Percentiles rank a stretch among this genome's conserved stretches.
Conservation (phyloP, 2,797 vertebrate species). For the Enteromius afrohamiltoni region DNA sequence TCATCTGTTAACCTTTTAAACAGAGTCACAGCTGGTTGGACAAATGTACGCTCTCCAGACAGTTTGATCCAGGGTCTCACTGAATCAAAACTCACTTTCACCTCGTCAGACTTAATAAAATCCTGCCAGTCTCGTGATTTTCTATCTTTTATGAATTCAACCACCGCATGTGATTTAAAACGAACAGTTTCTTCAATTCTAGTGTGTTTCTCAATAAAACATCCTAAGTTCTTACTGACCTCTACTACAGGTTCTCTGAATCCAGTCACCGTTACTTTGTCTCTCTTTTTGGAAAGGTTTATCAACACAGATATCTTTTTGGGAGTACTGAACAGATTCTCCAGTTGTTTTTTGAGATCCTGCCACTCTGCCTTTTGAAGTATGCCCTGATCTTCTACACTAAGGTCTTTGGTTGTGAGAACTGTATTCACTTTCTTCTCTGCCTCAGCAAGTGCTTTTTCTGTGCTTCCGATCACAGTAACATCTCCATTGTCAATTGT, state of each 20-base stretch:
- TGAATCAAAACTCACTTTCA: conserved; percentile 68
- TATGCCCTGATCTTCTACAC: conserved; percentile 71
- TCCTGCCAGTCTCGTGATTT: conserved; percentile 62
- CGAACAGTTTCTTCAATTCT: conserved; percentile 66
- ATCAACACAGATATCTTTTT: conserved; percentile 67
- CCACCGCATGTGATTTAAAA: conserved; percentile 63
- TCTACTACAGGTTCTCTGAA: conserved; percentile 73
- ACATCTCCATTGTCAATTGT: conserved; percentile 66
- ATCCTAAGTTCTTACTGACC: conserved; percentile 63
- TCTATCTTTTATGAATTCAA: conserved; percentile 76
- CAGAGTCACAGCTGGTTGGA: conserved; percentile 60
- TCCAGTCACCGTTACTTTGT: conserved; percentile 74
- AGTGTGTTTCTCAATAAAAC: conserved; percentile 75
- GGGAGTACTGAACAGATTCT: conserved; percentile 62
- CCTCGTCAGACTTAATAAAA: conserved; percentile 57
- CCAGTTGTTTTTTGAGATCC: conserved; percentile 60
- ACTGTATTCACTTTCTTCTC: conserved; percentile 70
- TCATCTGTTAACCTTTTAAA: conserved; percentile 62
- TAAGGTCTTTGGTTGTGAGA: conserved; percentile 66
- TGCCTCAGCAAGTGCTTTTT: conserved; percentile 70
- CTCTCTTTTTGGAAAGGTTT: conserved; percentile 20
- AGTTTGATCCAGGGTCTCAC: conserved; percentile 71
- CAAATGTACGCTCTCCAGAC: conserved; percentile 73
- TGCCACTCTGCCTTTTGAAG: conserved; percentile 73
- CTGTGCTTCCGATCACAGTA: conserved; percentile 70